phyloP scores from a whole-genome alignment of 2,113 vertebrate genomes.

The Phalacrocorax aristotelis region DNA sequence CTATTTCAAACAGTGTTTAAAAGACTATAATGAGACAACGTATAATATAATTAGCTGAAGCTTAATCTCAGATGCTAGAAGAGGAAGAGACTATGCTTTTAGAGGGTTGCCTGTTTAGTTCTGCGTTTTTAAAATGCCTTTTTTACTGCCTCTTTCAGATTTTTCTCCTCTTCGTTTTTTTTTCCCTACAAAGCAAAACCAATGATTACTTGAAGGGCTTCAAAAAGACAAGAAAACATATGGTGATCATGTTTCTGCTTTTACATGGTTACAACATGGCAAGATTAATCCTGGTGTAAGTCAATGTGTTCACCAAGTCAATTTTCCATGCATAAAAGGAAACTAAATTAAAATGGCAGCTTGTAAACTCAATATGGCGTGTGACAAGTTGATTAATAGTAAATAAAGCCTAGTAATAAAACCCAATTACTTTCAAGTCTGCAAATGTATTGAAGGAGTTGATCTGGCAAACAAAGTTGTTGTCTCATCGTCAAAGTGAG shows the following conservation, averaged over 20 bases:
- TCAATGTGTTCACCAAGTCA: not conserved
- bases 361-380: not conserved
- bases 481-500: not conserved
- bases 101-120: not conserved
- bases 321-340: not conserved
- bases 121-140: not conserved
- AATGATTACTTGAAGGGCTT: not conserved
- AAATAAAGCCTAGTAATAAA: constrained; percentile 2
- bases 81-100: not conserved
- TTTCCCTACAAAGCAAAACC: not conserved
- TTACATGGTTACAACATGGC: not conserved
- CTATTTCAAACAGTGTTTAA: not conserved
- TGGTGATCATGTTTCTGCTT: not conserved
- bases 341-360: constrained; percentile 9
- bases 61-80: not conserved
- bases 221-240: not conserved
- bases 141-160: not conserved
- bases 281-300: not conserved
- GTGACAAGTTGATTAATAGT: not conserved
- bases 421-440: not conserved
- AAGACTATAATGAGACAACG: not conserved
- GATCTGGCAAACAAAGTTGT: not conserved
- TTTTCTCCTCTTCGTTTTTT: not conserved
- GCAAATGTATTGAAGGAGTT: not conserved
- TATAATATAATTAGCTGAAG: not conserved